Evolutionary conservation across 1,140 invertebrate species (phyloP).

Genomic region (Microplitis mediator): DNA sequence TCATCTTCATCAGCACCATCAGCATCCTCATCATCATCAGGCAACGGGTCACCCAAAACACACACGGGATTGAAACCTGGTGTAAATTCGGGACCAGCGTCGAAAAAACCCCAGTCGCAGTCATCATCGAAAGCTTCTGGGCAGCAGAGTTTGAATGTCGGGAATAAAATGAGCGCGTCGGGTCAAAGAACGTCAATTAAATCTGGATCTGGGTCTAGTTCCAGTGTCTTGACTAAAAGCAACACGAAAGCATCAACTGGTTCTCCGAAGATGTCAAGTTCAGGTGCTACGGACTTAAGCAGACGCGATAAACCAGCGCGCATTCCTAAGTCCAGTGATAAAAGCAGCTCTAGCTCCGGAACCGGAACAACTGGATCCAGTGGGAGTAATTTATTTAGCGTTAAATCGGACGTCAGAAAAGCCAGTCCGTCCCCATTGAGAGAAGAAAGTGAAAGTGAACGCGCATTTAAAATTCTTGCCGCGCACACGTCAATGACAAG

Average conservation of each 20-base stretch:
- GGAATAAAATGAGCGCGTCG: constrained; percentile 47
- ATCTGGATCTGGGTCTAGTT: constrained; percentile 39
- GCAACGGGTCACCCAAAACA: constrained; percentile 73
- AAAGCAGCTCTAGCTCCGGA: constrained; percentile 52
- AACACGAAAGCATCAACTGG: constrained; percentile 55
- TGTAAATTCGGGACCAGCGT: constrained; percentile 79
- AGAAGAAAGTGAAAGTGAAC: constrained; percentile 69
- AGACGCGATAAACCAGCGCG: constrained; percentile 63
- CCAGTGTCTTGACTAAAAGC: constrained; percentile 41
- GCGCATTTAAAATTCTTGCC: constrained; percentile 61
- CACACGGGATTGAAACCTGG: constrained; percentile 85
- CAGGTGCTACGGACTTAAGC: constrained; percentile 63
- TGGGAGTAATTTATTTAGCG: constrained; percentile 62
- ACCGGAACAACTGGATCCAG: not conserved
- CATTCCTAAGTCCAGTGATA: constrained; percentile 65
- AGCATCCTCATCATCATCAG: constrained; percentile 49
- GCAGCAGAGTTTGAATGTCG: constrained; percentile 27
- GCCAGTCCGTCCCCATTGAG: constrained; percentile 68
- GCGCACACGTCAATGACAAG: constrained; percentile 62
- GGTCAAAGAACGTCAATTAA: constrained; percentile 60
- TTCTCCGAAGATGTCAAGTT: constrained; percentile 57
- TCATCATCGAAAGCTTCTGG: constrained; percentile 50
- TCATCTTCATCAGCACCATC: constrained; percentile 32
- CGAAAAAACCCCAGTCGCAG: constrained; percentile 73
- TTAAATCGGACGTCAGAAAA: constrained; percentile 68